A percentile compares a stretch with the other conserved stretches of the same genome.
These are phyloP conservation scores for Delichon dasypus DNA, from an alignment of 2,797 vertebrate genomes.

Conservation along the genomic window DNA sequence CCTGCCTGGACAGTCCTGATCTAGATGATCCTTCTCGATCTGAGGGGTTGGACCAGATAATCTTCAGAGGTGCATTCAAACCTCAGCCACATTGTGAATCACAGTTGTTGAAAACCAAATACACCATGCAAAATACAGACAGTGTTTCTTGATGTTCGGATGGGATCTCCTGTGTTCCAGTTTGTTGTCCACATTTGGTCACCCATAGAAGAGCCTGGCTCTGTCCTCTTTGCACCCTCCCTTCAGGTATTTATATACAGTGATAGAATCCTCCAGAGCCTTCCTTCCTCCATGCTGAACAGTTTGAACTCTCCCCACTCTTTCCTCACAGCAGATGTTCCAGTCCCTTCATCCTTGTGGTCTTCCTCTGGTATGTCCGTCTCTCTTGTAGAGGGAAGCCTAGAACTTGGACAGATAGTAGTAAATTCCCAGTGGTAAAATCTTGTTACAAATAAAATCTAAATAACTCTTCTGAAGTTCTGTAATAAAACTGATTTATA, in stretches of 20 bases:
- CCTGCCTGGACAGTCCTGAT: not conserved
- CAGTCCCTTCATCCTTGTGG: not conserved
- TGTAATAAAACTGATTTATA: not conserved
- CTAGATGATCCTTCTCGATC: accelerated
- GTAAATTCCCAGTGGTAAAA: not conserved
- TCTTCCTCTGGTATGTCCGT: not conserved
- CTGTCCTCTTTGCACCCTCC: not conserved
- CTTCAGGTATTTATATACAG: not conserved
- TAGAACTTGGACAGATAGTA: not conserved
- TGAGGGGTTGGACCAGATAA: not conserved
- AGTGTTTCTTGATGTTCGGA: not conserved
- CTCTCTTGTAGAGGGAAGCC: not conserved
- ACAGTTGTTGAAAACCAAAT: not conserved
- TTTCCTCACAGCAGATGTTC: not conserved
- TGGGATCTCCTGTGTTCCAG: not conserved
- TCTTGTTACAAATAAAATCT: not conserved
- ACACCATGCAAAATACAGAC: not conserved
- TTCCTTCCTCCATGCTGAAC: not conserved
- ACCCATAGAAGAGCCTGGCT: not conserved
- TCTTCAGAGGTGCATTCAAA: not conserved
- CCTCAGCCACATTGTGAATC: accelerated
- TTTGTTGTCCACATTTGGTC: not conserved
- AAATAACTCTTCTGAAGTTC: not conserved
- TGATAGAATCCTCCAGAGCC: not conserved
- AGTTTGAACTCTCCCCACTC: not conserved